Evolutionary conservation across 2,797 vertebrate genomes (phyloP).

Genomic region (Rhabdophis nuchalis): DNA sequence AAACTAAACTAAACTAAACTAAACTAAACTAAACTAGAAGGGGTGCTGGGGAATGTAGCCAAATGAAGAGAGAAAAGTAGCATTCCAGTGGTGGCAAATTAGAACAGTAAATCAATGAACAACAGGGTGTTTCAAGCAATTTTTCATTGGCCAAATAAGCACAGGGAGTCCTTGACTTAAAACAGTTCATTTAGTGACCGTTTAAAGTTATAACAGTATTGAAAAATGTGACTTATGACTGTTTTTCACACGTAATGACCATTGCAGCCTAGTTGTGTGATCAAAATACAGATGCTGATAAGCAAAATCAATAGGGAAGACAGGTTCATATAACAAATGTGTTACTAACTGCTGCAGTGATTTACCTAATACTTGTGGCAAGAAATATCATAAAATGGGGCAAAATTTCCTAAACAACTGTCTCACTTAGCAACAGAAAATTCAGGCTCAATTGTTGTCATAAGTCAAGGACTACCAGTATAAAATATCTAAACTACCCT

Average conservation of each 20-base stretch:
- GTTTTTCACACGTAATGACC: not conserved
- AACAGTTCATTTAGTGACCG: not conserved
- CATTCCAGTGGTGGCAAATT: not conserved
- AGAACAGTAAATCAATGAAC: not conserved
- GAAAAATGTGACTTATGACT: not conserved
- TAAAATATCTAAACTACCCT: not conserved
- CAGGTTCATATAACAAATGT: not conserved
- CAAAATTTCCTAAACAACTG: not conserved
- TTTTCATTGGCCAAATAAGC: not conserved
- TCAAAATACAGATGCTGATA: not conserved
- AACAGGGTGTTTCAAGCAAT: not conserved
- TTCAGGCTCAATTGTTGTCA: not conserved
- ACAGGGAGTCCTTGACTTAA: not conserved
- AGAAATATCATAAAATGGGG: not conserved
- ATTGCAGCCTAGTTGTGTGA: not conserved
- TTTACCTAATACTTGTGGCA: not conserved
- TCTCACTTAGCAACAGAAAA: not conserved
- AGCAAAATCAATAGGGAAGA: not conserved
- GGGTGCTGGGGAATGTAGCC: not conserved
- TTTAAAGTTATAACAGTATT: not conserved
- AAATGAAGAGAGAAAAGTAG: not conserved
- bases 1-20: too few relatives aligned
- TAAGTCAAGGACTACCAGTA: not conserved
- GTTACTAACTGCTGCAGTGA: not conserved
- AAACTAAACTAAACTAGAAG: too few relatives aligned